Evolutionary conservation across 2,113 vertebrate species (phyloP).

Genomic region (Condylura cristata): DNA sequence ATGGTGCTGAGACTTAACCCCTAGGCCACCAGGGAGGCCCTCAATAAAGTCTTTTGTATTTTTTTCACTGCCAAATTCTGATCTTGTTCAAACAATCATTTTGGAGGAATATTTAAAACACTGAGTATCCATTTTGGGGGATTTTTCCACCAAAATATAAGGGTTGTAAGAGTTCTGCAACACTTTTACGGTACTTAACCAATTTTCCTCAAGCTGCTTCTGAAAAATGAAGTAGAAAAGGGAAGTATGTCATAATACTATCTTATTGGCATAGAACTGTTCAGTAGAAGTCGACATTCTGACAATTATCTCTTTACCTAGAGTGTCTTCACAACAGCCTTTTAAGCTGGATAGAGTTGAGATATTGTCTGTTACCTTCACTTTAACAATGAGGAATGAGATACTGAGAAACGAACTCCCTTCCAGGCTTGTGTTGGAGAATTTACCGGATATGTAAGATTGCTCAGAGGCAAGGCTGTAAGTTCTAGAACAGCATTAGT

Average conservation of each 20-base stretch:
- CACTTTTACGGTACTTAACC: not conserved
- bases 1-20: no score
- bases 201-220: conserved; percentile 26
- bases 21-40: no score
- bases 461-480: not conserved
- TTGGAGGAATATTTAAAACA: conserved; percentile 10
- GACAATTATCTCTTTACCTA: not conserved
- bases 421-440: not conserved
- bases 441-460: not conserved
- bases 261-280: not conserved
- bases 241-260: not conserved
- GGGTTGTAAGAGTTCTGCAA: not conserved
- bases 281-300: not conserved
- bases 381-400: not conserved
- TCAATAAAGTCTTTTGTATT: not conserved
- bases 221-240: not conserved
- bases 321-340: not conserved
- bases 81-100: not conserved
- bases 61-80: not conserved
- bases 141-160: conserved; percentile 11
- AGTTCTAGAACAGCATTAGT: not conserved
- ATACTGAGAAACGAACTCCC: not conserved
- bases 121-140: not conserved
- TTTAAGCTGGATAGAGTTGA: not conserved
- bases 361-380: not conserved